Evolutionary conservation across 2,888 invertebrate species (phyloP), one percentile per base, ranked within the genome.

Genomic region (Epinotia ramella): DNA sequence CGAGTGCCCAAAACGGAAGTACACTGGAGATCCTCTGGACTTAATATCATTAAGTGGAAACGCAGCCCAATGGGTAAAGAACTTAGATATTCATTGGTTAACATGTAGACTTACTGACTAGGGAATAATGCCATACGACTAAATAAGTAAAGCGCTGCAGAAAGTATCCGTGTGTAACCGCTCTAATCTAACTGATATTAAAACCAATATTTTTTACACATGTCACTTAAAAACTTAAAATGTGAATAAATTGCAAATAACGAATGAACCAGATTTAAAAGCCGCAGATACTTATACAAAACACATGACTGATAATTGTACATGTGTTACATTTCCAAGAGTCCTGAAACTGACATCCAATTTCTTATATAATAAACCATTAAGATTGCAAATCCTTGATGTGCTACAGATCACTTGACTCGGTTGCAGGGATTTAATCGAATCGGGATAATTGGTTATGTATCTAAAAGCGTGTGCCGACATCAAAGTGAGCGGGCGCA

Each of bases 361-460:
- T 80, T 80, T 78, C 73, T 74, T 57, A 62, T 77, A 80, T 80
- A 82, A 81, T 80, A 81, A 77, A 73, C 69, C 56, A 64, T 80
- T 78, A 80, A 79, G 80, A 82, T 78, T 63, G 78, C 78, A 82
- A 81, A 81, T 80, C 33, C 33, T 60, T 62, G 18, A 66, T 62
- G 62, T 56, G 78, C 76, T 81, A 76, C 72, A 80, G 82, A 87
- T 86, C 86, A 83, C 86, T 86, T 83, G 82, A 82, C 83, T 79
- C 80, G 79, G 80, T 81, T 81, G 81, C 72, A 71, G 79, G 83
- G 86, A 89, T 90, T 88, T 87, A 90, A 88, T 86, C 87, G 86
- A 87, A 88, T 88, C 84, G 85, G 86, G 87, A 88, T 92, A 92
- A 93, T 93, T 91, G 91, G 87, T 91, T 91, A 91, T 92, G 91